These are phyloP conservation scores for Caenorhabditis drosophilae DNA, from an alignment of 2,888 invertebrate genomes.

Conservation along the genomic window DNA sequence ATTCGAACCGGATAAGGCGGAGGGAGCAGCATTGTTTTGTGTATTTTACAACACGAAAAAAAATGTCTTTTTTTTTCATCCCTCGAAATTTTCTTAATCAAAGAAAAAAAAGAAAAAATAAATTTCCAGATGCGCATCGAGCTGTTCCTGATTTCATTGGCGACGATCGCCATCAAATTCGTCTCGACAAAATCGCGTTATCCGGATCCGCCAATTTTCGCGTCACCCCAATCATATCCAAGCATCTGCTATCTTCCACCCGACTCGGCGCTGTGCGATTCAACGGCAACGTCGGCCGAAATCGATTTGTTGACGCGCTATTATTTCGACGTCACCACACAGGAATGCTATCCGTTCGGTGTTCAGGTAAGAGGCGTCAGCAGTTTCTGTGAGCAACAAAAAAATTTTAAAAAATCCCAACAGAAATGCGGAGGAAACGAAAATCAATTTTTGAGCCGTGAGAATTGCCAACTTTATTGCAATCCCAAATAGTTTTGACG, in stretches of 20 bases:
- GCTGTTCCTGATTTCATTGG: constrained; percentile 10
- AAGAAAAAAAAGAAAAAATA: too few relatives aligned
- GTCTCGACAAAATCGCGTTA: constrained; percentile 22
- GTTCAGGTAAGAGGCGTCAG: too few relatives aligned
- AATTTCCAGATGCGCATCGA: background rate
- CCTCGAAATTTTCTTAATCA: background rate
- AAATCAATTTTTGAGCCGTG: constrained; percentile 24
- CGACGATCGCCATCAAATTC: background rate
- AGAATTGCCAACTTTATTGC: constrained; percentile 28
- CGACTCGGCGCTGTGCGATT: constrained; percentile 52
- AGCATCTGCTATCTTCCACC: constrained; percentile 63
- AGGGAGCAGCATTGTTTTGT: background rate
- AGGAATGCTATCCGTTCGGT: constrained; percentile 64
- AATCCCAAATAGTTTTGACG: constrained; percentile 2
- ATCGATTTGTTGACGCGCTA: constrained; percentile 45
- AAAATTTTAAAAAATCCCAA: too few relatives aligned
- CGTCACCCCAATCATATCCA: constrained; percentile 57
- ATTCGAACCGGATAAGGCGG: too few relatives aligned
- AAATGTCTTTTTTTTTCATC: constrained; percentile 1
- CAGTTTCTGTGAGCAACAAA: too few relatives aligned
- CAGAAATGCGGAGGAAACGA: constrained; percentile 39
- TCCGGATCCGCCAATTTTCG: constrained; percentile 64
- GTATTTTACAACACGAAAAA: too few relatives aligned
- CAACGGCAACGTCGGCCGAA: constrained; percentile 33
- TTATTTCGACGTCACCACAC: constrained; percentile 55